Percentiles rank a stretch among this genome's conserved stretches.
Conservation (phyloP, 1,140 invertebrate genomes). For the Cherax destructor region DNA sequence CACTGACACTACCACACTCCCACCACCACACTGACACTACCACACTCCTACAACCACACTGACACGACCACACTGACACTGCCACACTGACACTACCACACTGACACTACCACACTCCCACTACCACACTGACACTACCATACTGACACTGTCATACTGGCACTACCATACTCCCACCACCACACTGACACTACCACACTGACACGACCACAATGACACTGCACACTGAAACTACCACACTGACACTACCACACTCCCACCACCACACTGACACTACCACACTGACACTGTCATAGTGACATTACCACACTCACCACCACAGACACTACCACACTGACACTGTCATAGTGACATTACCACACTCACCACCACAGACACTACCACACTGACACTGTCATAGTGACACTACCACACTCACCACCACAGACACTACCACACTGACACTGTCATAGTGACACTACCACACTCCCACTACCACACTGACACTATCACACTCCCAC, state of each 20-base stretch:
- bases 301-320: not conserved
- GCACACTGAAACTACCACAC: no score
- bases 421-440: not conserved
- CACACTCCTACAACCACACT: no score
- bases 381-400: no score
- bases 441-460: no score
- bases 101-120: not conserved
- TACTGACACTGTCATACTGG: not conserved
- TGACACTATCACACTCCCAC: no score
- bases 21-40: no score
- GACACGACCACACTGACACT: no score
- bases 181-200: no score
- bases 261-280: not conserved
- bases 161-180: not conserved
- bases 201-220: not conserved
- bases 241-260: constrained; percentile 1
- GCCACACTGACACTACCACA: no score
- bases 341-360: not conserved
- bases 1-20: no score
- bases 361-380: not conserved
- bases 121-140: not conserved
- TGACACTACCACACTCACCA: constrained; percentile 1
- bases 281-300: not conserved
- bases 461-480: no score
- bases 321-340: not conserved